Evolutionary conservation across 1,140 invertebrate genomes (phyloP).

Genomic region (Sipha flava): DNA sequence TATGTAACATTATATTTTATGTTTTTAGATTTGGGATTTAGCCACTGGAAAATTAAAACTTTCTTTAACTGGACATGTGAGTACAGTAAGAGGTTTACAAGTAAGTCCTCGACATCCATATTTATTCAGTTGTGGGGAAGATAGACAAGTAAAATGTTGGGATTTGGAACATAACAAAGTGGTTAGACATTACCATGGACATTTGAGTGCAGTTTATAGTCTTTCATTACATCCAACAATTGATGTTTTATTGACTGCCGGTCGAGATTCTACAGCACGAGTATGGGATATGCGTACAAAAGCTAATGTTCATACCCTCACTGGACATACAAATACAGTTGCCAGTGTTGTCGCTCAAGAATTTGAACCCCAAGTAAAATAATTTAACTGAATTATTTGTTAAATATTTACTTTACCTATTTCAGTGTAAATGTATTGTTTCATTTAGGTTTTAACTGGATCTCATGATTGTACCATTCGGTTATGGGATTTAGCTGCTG

Average conservation of each 20-base stretch:
- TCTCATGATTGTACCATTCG: conserved; percentile 80
- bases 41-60: conserved; percentile 91
- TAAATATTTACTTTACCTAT: neutral
- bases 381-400: neutral
- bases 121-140: conserved; percentile 97
- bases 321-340: conserved; percentile 96
- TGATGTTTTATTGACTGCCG: conserved; percentile 88
- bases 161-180: conserved; percentile 99
- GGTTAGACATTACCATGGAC: conserved; percentile 97
- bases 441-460: conserved; percentile 59
- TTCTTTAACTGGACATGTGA: conserved; percentile 96
- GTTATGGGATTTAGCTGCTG: conserved; percentile 94
- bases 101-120: conserved; percentile 94
- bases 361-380: conserved; percentile 76
- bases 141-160: conserved; percentile 99
- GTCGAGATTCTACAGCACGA: conserved; percentile 87
- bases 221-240: conserved; percentile 91
- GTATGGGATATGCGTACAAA: conserved; percentile 99
- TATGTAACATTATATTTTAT: neutral
- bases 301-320: conserved; percentile 92
- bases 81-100: conserved; percentile 88
- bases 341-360: conserved; percentile 88
- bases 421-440: conserved; percentile 10
- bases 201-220: conserved; percentile 92
- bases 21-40: conserved; percentile 85